Evolutionary conservation across 2,888 invertebrate species (phyloP), one percentile per base, ranked within the genome.

Genomic region (Sinotaia quadrata): DNA sequence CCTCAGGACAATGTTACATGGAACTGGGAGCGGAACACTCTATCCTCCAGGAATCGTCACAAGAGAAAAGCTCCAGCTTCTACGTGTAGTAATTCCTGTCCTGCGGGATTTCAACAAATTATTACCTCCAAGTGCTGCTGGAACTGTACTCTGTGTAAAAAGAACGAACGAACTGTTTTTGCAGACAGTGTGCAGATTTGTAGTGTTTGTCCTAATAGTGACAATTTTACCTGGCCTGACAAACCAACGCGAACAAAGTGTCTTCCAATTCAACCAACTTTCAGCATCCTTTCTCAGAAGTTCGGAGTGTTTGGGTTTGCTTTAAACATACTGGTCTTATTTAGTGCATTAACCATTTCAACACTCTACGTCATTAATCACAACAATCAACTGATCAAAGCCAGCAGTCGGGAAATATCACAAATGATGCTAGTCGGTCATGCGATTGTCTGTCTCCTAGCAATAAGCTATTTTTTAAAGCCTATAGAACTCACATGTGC

Each of bases 401-500:
- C 81, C 34, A 67, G 72, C 27, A 78, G 79, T 51, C 58, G 77
- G 5, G 80, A 79, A 56, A 71, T 81, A 10, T 63, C 59, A n/a
- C 27, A 60, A 18, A 21, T 68, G 24, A 51, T 68, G 59, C 52
- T 71, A 56, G 33, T 10, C 27, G 61, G 61, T 21, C 34, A 61
- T 24, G 34, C 51, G 33, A 34, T 60, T 12, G 49, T 65, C 24
- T 63, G 68, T 5, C 36, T 54, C 41, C 44, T 68, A 52, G 63
- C 75, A 0, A 57, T 75, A 36, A 69, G 72, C 18, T 63, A 71
- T 15, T 34, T 69, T 8, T 58, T 74, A 18, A 60, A 59, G 33
- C 81, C 81, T 21, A 68, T 59, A 10, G 27, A 59, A n/a, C 59
- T 36, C 10, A 56, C 69, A 12, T 81, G 81, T 44, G 72, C 61